phyloP scores from a whole-genome alignment of 1,140 invertebrate genomes.

The Drosophila sturtevanti region DNA sequence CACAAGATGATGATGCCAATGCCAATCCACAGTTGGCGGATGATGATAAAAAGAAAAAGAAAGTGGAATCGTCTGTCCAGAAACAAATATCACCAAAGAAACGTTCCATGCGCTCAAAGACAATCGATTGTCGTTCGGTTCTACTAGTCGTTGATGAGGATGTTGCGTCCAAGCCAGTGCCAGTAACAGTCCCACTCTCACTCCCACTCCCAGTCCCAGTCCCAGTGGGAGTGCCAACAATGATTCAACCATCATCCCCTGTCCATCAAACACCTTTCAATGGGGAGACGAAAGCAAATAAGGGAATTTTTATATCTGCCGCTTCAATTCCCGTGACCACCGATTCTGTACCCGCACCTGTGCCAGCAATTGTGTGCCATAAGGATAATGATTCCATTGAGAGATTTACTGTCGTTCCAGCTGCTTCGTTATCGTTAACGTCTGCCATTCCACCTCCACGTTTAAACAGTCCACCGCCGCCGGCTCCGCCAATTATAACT shows the following conservation, averaged over 20 bases:
- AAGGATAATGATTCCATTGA: not conserved
- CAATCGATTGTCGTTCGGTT: slow-evolving; percentile 63
- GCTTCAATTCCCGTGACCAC: not conserved
- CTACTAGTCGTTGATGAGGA: slow-evolving; percentile 29
- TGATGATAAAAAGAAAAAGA: not conserved
- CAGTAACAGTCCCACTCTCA: not conserved
- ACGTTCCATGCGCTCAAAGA: slow-evolving; percentile 69
- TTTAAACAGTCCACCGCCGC: not conserved
- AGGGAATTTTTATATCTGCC: not conserved
- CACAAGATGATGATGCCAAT: slow-evolving; percentile 50
- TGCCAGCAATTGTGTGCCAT: not conserved
- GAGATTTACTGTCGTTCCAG: not conserved
- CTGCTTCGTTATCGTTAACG: not conserved
- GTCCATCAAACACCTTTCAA: not conserved
- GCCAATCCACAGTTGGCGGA: not conserved
- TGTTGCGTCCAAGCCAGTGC: not conserved
- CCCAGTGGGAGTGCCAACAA: not conserved
- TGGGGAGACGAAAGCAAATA: not conserved
- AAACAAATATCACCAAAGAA: slow-evolving; percentile 62
- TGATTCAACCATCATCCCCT: not conserved
- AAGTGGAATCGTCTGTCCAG: slow-evolving; percentile 22
- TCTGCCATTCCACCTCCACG: not conserved
- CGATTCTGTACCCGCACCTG: not conserved
- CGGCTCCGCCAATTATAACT: not conserved
- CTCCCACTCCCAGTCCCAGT: not conserved